Evolutionary conservation across 2,797 vertebrate species (phyloP).

Genomic region (Alectoris magna): DNA sequence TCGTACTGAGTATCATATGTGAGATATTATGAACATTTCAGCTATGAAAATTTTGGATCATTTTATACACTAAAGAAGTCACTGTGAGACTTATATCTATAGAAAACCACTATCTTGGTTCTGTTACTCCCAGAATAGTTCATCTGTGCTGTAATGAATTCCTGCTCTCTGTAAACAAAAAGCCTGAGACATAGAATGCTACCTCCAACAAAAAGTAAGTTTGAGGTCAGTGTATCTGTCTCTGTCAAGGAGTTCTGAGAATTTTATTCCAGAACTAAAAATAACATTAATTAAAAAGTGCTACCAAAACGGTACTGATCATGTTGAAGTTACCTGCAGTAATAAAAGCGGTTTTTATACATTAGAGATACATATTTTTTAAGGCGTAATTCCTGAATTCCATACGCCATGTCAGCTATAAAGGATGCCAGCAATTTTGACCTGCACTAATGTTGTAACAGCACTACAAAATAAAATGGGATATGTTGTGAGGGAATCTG

Average conservation of each 20-base stretch:
- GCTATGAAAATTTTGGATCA: not conserved
- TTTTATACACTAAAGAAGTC: not conserved
- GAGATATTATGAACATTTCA: not conserved
- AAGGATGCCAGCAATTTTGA: not conserved
- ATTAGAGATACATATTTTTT: not conserved
- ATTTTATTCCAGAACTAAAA: not conserved
- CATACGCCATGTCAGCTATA: not conserved
- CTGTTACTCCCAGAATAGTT: not conserved
- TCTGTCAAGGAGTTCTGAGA: not conserved
- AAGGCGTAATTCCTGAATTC: not conserved
- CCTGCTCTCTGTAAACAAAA: not conserved
- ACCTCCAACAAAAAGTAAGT: not conserved
- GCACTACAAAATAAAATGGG: not conserved
- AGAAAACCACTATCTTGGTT: not conserved
- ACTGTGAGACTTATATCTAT: not conserved
- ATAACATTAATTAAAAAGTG: not conserved
- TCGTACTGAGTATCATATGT: not conserved
- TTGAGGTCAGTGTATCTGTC: not conserved
- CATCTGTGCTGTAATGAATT: not conserved
- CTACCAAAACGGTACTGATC: not conserved
- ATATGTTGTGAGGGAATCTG: not conserved
- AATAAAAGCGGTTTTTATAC: rapidly evolving
- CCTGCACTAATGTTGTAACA: not conserved
- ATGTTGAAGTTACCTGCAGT: not conserved
- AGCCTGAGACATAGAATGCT: not conserved